Evolutionary conservation across 2,797 vertebrate genomes (phyloP).

Genomic region (Sebastiscus albofasciatus): DNA sequence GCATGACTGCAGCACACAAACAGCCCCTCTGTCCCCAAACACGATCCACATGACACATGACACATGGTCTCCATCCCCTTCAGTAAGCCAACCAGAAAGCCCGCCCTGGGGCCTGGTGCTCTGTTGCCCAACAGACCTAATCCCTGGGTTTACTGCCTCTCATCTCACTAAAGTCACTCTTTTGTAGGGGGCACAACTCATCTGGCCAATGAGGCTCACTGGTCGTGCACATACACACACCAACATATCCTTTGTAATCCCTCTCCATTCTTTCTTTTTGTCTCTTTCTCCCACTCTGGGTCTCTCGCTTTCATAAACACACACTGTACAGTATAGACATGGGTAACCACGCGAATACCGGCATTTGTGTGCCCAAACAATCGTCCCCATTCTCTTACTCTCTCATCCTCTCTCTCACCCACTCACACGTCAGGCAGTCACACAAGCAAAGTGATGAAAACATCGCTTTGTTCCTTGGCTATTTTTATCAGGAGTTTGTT

Average conservation of each 20-base stretch:
- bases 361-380: constrained; percentile 49
- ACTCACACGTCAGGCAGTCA: constrained; percentile 24
- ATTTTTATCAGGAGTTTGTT: constrained; percentile 37
- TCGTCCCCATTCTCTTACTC: constrained; percentile 18
- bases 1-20: constrained; percentile 37
- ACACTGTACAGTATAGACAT: constrained; percentile 36
- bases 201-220: constrained; percentile 63
- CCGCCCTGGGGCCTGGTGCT: constrained; percentile 36
- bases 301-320: constrained; percentile 58
- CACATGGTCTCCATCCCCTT: constrained; percentile 44
- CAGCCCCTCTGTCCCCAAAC: constrained; percentile 51
- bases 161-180: constrained; percentile 74
- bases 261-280: constrained; percentile 48
- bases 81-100: constrained; percentile 59
- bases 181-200: constrained; percentile 79
- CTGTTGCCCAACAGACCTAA: constrained; percentile 70
- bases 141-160: constrained; percentile 72
- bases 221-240: constrained; percentile 42
- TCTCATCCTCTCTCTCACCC: constrained; percentile 20
- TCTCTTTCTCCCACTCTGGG: constrained; percentile 34
- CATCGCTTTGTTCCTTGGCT: constrained; percentile 18
- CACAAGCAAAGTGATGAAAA: constrained; percentile 2
- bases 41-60: constrained; percentile 52
- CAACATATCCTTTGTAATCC: constrained; percentile 55
- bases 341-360: constrained; percentile 48